A percentile compares a stretch with the other conserved stretches of the same genome.
These are phyloP conservation scores for Cryptoprocta ferox DNA, from an alignment of 2,797 vertebrate species.

Conservation along the genomic window DNA sequence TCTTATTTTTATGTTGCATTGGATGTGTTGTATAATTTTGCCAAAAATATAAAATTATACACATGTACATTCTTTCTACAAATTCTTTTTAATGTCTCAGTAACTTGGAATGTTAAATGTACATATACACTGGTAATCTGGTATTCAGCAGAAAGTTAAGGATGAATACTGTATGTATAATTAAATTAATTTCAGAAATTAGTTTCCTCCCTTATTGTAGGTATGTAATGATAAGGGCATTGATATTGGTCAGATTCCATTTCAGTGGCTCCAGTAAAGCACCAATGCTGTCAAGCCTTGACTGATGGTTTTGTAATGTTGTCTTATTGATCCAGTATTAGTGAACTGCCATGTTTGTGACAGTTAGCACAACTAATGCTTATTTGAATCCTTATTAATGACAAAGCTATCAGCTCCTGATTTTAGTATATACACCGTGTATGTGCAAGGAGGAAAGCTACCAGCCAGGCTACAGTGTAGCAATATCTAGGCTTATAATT, in stretches of 20 bases:
- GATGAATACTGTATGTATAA: background rate
- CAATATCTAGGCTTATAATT: background rate
- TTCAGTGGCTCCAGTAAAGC: background rate
- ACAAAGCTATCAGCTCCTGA: background rate
- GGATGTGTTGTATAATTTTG: conserved; percentile 2
- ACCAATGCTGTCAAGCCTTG: background rate
- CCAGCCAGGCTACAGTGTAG: background rate
- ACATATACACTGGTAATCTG: background rate
- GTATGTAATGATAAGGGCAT: background rate
- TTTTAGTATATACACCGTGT: background rate
- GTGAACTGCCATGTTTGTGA: background rate
- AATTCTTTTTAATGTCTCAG: conserved; percentile 21
- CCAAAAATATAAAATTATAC: background rate
- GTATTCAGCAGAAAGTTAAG: conserved; percentile 24
- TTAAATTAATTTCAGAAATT: conserved; percentile 44
- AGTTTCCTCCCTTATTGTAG: background rate
- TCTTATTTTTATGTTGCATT: conserved; percentile 25
- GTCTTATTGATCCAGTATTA: background rate
- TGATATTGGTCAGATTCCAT: conserved; percentile 2
- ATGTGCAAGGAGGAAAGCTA: background rate
- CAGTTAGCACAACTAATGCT: background rate
- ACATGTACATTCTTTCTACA: background rate
- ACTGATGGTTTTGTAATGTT: background rate
- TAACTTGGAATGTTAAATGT: conserved; percentile 37
- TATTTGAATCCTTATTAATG: background rate